A percentile compares a stretch with the other conserved stretches of the same genome.
Evolutionary conservation across 2,113 vertebrate species (phyloP).

Genomic region (Murina feae): DNA sequence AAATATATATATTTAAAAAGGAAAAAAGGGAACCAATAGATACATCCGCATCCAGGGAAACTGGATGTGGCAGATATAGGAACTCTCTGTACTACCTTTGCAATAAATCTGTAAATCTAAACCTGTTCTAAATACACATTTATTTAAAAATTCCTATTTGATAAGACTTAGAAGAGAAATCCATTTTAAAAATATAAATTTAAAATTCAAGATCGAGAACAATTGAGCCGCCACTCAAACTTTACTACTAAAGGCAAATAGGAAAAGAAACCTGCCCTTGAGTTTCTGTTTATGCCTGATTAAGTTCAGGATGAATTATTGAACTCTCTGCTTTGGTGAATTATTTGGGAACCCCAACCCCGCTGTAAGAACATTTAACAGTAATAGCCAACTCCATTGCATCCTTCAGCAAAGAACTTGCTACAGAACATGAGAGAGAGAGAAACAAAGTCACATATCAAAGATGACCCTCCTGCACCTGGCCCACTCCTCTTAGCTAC

Average conservation of each 20-base stretch:
- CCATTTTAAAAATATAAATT: background rate
- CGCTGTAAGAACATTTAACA: background rate
- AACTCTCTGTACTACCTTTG: background rate
- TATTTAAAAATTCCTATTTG: background rate
- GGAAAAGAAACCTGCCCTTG: background rate
- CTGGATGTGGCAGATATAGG: background rate
- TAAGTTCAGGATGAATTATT: background rate
- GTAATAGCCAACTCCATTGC: background rate
- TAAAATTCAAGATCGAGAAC: background rate
- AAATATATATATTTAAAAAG: too few relatives aligned
- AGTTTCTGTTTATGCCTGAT: background rate
- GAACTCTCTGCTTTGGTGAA: background rate
- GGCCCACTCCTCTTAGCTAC: background rate
- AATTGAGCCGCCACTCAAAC: background rate
- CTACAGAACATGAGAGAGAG: background rate
- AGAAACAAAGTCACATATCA: background rate
- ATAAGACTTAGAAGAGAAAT: background rate
- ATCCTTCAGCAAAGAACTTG: background rate
- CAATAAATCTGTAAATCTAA: background rate
- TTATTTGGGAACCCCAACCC: background rate
- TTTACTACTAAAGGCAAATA: background rate
- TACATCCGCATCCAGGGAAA: background rate
- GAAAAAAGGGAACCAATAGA: background rate
- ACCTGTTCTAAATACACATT: background rate
- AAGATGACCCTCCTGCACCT: background rate